phyloP scores from a whole-genome alignment of 2,888 invertebrate genomes.

The Erebia palarica region DNA sequence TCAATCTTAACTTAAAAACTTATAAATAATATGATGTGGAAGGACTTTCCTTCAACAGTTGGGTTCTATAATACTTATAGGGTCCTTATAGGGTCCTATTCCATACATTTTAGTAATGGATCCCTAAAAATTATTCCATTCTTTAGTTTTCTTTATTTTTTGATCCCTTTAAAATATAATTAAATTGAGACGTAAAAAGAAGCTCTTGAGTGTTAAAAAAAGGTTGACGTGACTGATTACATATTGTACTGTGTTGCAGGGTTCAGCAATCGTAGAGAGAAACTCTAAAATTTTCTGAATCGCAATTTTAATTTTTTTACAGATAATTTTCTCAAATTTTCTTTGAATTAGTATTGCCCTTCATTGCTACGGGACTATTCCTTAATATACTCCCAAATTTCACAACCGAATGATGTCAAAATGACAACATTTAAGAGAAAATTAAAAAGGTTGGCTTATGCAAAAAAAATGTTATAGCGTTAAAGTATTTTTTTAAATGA shows the following conservation, averaged over 20 bases:
- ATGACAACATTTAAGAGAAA: too few species aligned
- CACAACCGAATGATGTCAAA: too few species aligned
- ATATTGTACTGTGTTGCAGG: neutral
- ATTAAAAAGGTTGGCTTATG: too few species aligned
- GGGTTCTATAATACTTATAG: neutral
- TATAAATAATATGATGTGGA: too few species aligned
- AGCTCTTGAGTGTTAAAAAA: neutral
- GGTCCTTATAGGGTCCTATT: neutral
- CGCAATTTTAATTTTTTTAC: too few species aligned
- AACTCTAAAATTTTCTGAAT: neutral
- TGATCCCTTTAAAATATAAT: slow-evolving; percentile 6
- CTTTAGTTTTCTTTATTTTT: neutral
- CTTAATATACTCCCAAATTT: too few species aligned
- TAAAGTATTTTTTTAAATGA: too few species aligned
- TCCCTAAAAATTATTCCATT: neutral
- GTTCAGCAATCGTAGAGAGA: neutral
- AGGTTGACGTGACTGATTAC: slow-evolving; percentile 16
- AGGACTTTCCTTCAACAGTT: too few species aligned
- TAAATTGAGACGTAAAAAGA: slow-evolving; percentile 15
- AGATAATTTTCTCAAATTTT: neutral
- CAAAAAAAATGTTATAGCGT: too few species aligned
- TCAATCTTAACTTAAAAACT: too few species aligned
- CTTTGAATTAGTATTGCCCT: too few species aligned
- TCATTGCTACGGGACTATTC: too few species aligned
- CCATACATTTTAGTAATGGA: neutral